These are phyloP conservation scores for Ophion ellenae DNA, from an alignment of 2,888 invertebrate species.

Conservation along the genomic window DNA sequence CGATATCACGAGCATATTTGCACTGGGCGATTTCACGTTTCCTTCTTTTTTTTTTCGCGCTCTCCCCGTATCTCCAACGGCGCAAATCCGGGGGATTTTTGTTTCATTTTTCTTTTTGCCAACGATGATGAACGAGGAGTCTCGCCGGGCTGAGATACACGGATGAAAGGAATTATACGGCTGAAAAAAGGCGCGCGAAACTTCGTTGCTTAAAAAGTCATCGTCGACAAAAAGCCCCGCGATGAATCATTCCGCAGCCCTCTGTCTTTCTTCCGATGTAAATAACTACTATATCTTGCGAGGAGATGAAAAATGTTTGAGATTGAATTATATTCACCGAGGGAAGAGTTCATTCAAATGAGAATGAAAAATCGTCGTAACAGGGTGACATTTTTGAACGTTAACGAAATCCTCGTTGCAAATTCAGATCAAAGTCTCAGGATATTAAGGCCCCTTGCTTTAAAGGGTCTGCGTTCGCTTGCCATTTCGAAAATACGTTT, in stretches of 20 bases:
- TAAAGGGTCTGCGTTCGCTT: no score
- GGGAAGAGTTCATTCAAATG: slow-evolving; percentile 5
- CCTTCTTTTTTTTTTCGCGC: not conserved
- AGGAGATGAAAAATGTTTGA: slow-evolving; percentile 11
- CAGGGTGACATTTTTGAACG: no score
- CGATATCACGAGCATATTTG: slow-evolving; percentile 51
- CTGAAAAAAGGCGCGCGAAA: slow-evolving; percentile 34
- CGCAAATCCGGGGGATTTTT: slow-evolving; percentile 28
- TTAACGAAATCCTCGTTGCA: not conserved
- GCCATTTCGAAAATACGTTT: no score
- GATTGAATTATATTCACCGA: slow-evolving; percentile 33
- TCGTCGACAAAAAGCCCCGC: slow-evolving; percentile 50
- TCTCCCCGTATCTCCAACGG: slow-evolving; percentile 1
- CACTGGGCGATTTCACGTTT: slow-evolving; percentile 41
- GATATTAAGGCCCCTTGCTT: no score
- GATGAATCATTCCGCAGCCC: slow-evolving; percentile 44
- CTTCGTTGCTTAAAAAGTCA: slow-evolving; percentile 54
- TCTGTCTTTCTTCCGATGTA: slow-evolving; percentile 35
- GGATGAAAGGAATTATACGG: slow-evolving; percentile 27
- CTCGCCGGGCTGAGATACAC: slow-evolving; percentile 19
- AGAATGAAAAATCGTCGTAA: slow-evolving; percentile 3
- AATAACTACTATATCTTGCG: slow-evolving; percentile 57
- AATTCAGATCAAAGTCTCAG: no score
- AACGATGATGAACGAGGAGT: slow-evolving; percentile 60
- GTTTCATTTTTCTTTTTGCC: slow-evolving; percentile 16